phyloP scores from a whole-genome alignment of 2,797 vertebrate species.

The Euthynnus affinis region DNA sequence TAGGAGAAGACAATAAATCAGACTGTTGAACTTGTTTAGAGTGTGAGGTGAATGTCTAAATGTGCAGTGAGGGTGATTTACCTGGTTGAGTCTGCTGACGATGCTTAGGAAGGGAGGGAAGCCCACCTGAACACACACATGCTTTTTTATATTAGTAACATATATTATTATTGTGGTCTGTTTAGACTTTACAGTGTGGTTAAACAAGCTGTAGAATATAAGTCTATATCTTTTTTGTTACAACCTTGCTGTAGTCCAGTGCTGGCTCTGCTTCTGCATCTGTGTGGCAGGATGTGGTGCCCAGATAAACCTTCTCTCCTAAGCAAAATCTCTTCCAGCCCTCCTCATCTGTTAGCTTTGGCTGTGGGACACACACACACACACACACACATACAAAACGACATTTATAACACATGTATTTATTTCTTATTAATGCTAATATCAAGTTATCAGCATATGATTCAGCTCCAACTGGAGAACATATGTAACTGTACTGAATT shows the following conservation, averaged over 20 bases:
- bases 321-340: constrained; percentile 89
- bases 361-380: constrained; percentile 68
- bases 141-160: background rate
- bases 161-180: too few species aligned
- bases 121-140: constrained; percentile 86
- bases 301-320: constrained; percentile 88
- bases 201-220: background rate
- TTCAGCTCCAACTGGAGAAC: background rate
- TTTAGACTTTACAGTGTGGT: background rate
- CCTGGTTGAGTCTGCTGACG: constrained; percentile 96
- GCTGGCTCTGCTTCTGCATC: constrained; percentile 80
- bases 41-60: background rate
- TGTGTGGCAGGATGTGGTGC: constrained; percentile 61
- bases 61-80: constrained; percentile 63
- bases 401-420: background rate
- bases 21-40: background rate
- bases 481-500: background rate
- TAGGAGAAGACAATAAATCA: constrained; percentile 7
- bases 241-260: constrained; percentile 92
- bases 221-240: background rate
- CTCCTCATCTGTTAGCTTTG: constrained; percentile 77
- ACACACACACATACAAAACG: background rate
- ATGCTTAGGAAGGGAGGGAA: constrained; percentile 97
- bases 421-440: background rate
- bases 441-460: background rate